phyloP scores from a whole-genome alignment of 2,888 invertebrate genomes.

The Ptilodon capucinus region DNA sequence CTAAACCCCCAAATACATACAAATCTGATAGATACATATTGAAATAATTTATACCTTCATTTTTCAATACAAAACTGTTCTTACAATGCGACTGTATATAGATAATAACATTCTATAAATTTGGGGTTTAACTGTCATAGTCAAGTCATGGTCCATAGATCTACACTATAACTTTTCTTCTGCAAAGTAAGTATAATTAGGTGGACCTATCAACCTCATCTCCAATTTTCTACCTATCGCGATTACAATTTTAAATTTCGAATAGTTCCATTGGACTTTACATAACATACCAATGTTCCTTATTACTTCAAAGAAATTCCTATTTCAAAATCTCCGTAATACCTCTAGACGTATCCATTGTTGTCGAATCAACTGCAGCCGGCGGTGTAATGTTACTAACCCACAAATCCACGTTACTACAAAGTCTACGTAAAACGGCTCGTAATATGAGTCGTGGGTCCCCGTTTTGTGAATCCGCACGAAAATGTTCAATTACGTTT shows the following conservation, averaged over 20 bases:
- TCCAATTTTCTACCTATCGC: neutral
- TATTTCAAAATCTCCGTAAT: neutral
- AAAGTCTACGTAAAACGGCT: neutral
- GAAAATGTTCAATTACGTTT: constrained; percentile 2
- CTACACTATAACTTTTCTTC: too few species aligned
- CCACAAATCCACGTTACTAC: neutral
- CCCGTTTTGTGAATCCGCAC: neutral
- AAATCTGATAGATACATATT: too few species aligned
- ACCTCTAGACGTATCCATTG: neutral
- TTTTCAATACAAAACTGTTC: too few species aligned
- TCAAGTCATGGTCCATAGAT: too few species aligned
- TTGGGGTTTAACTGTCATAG: too few species aligned
- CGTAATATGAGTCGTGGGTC: neutral
- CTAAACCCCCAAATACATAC: too few species aligned
- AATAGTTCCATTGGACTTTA: neutral
- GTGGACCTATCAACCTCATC: too few species aligned
- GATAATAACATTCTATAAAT: too few species aligned
- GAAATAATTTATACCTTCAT: too few species aligned
- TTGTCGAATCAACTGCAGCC: constrained; percentile 1
- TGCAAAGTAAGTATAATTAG: too few species aligned
- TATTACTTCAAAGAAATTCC: neutral
- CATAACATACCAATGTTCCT: too few species aligned
- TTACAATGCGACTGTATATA: too few species aligned
- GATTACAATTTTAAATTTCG: neutral
- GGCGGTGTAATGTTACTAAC: constrained; percentile 1